Percentiles rank a stretch among this genome's conserved stretches.
These are phyloP conservation scores for Mesocentrotus franciscanus DNA, from an alignment of 53 echinoderm and acorn worm genomes.

Conservation along the genomic window DNA sequence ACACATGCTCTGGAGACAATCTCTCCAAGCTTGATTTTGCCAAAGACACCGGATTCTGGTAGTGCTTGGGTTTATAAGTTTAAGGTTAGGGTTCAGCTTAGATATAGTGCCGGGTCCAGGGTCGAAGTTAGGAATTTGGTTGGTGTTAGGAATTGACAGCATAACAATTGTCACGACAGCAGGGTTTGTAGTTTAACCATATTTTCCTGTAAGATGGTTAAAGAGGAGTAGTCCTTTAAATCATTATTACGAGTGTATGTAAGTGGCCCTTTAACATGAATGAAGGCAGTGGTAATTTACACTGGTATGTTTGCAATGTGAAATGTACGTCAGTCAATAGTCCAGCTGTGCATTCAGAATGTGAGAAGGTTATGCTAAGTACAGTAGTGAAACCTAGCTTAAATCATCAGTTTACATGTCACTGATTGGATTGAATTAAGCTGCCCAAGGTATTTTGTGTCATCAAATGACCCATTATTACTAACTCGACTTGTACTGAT, in stretches of 20 bases:
- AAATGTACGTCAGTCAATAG: slow-evolving; percentile 37
- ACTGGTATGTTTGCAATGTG: slow-evolving; percentile 47
- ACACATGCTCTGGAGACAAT: too few relatives aligned
- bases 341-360: slow-evolving; percentile 12
- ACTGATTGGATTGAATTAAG: slow-evolving; percentile 11
- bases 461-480: background rate
- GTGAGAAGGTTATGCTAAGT: slow-evolving; percentile 8
- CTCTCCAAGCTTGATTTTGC: too few relatives aligned
- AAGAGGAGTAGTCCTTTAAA: background rate
- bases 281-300: slow-evolving; percentile 21
- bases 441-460: background rate
- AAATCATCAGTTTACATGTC: slow-evolving; percentile 12
- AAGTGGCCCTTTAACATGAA: slow-evolving; percentile 23
- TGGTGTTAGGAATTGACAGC: background rate
- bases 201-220: too few relatives aligned
- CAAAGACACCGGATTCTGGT: too few relatives aligned
- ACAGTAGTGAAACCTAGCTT: background rate
- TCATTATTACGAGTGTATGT: background rate
- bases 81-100: too few relatives aligned
- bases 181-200: background rate
- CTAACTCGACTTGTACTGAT: background rate
- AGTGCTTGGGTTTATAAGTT: too few relatives aligned
- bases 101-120: too few relatives aligned
- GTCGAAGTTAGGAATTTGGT: too few relatives aligned
- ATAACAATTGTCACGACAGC: background rate